These are phyloP conservation scores for Rhopilema esculentum DNA, from an alignment of 30 jellyfish, hydroid and myxozoan genomes.

Conservation along the genomic window DNA sequence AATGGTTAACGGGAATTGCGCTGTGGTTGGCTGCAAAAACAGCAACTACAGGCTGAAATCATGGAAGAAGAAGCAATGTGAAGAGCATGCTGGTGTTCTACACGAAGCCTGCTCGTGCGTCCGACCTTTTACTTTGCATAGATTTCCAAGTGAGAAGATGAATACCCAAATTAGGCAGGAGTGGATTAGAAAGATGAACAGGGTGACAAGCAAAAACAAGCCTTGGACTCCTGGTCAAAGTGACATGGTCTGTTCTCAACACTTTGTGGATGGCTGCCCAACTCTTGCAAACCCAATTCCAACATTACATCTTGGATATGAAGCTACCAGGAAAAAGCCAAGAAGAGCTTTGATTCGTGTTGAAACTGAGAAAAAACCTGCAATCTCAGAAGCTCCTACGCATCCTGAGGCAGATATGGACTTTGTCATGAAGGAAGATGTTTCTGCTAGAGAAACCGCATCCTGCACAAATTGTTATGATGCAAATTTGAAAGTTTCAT, in stretches of 20 bases:
- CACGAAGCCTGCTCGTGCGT: constrained; percentile 12
- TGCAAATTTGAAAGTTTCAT: neutral
- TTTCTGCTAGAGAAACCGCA: neutral
- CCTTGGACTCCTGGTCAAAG: constrained; percentile 34
- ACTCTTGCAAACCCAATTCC: constrained; percentile 18
- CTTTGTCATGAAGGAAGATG: neutral
- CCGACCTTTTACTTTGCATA: neutral
- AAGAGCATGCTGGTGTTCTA: neutral
- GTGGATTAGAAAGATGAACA: neutral
- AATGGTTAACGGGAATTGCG: constrained; percentile 20
- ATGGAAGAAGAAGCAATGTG: constrained; percentile 15
- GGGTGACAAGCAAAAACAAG: neutral
- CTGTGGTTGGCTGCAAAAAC: constrained; percentile 2
- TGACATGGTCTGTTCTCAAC: constrained; percentile 25
- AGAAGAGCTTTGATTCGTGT: constrained; percentile 10
- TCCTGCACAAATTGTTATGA: neutral
- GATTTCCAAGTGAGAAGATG: neutral
- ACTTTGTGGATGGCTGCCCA: constrained; percentile 41
- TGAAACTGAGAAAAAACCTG: neutral
- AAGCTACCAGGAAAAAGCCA: neutral
- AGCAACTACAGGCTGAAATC: neutral
- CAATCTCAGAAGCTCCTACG: neutral
- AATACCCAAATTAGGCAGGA: neutral
- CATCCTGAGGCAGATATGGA: neutral
- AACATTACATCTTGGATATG: constrained; percentile 12